Evolutionary conservation across 2,888 invertebrate genomes (phyloP).

Genomic region (Spisula subtruncata): DNA sequence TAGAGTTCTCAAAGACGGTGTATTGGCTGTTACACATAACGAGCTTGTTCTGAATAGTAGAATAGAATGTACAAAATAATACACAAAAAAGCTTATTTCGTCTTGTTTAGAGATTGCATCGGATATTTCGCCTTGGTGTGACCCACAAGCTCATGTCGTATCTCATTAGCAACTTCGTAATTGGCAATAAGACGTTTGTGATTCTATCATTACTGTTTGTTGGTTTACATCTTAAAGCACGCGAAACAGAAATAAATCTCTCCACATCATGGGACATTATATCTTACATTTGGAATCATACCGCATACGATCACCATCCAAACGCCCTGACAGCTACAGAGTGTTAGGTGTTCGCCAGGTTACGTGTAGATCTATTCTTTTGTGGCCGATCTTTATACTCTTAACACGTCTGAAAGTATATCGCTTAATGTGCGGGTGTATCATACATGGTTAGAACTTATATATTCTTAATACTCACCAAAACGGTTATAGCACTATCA

Average conservation of each 20-base stretch:
- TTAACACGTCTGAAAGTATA: no score
- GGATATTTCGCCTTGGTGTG: constrained; percentile 4
- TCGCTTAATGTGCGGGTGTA: no score
- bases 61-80: no score
- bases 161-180: not conserved
- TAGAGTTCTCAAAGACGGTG: no score
- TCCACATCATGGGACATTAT: not conserved
- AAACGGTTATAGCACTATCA: no score
- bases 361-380: not conserved
- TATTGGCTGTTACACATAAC: no score
- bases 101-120: not conserved
- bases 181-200: constrained; percentile 19
- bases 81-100: not conserved
- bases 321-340: not conserved
- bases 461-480: no score
- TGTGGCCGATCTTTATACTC: no score
- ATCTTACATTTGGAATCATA: not conserved
- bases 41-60: no score
- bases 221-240: constrained; percentile 7
- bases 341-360: not conserved
- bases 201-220: constrained; percentile 12
- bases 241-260: constrained; percentile 10
- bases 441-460: no score
- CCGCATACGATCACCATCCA: not conserved
- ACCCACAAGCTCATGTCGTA: not conserved